Percentiles rank a stretch among this genome's conserved stretches.
Evolutionary conservation across 2,113 vertebrate species (phyloP).

Genomic region (Hypanus sabinus): DNA sequence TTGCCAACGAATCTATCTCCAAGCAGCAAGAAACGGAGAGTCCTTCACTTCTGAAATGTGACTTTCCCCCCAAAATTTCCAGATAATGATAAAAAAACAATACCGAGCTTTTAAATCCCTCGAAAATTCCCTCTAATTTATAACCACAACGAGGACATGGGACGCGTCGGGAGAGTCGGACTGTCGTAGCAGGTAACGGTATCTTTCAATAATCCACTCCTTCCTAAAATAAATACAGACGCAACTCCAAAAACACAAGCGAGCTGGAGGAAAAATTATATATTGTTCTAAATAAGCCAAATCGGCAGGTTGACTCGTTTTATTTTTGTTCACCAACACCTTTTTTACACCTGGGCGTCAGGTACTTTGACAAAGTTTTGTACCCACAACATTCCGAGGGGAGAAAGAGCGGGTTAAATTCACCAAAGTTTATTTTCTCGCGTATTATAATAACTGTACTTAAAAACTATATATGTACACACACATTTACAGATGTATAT

Average conservation of each 20-base stretch:
- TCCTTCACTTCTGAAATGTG: background rate
- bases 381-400: background rate
- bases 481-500: slow-evolving; percentile 41
- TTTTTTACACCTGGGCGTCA: slow-evolving; percentile 25
- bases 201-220: background rate
- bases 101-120: background rate
- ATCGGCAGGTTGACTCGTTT: background rate
- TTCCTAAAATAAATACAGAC: background rate
- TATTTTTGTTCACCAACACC: background rate
- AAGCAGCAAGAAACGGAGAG: background rate
- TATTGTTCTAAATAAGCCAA: background rate
- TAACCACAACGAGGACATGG: background rate
- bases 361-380: slow-evolving; percentile 34
- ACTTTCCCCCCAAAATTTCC: background rate
- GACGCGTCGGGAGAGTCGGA: background rate
- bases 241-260: background rate
- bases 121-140: background rate
- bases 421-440: slow-evolving; percentile 2
- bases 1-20: background rate
- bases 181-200: slow-evolving; percentile 6
- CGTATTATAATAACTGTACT: background rate
- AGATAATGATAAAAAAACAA: background rate
- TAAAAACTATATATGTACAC: slow-evolving; percentile 16
- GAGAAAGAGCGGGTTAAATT: background rate
- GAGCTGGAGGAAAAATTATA: background rate